Evolutionary conservation across 1,140 invertebrate species (phyloP).

Genomic region (Musca vetustissima): DNA sequence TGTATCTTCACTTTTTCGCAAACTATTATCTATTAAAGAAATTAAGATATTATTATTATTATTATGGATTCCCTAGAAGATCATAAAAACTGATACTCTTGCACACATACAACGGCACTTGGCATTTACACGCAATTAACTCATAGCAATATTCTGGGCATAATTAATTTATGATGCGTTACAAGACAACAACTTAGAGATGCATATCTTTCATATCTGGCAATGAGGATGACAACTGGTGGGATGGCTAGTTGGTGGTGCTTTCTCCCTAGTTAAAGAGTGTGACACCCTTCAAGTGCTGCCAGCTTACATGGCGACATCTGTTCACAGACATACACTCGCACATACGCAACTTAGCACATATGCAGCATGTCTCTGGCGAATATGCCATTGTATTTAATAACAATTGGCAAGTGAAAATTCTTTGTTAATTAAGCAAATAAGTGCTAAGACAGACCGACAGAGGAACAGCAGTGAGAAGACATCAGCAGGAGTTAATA

Average conservation of each 20-base stretch:
- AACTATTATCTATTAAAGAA: no score
- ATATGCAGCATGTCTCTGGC: not conserved
- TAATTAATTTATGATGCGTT: conserved; percentile 23
- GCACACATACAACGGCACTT: no score
- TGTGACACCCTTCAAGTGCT: conserved; percentile 6
- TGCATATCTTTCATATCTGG: not conserved
- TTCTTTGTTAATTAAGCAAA: conserved; percentile 23
- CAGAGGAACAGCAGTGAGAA: no score
- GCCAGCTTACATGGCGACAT: not conserved
- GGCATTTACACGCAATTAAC: no score
- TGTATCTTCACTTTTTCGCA: no score
- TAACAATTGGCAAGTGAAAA: conserved; percentile 22
- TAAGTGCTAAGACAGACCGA: not conserved
- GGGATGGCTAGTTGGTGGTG: not conserved
- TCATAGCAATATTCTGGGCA: not conserved
- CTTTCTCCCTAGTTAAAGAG: conserved; percentile 11
- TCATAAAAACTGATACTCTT: no score
- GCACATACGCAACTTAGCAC: not conserved
- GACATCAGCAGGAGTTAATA: no score
- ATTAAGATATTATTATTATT: no score
- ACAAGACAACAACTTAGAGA: not conserved
- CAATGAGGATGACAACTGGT: not conserved
- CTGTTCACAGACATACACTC: not conserved
- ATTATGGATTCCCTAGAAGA: no score
- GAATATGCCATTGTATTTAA: not conserved